Evolutionary conservation across 2,888 invertebrate species (phyloP).

Genomic region (Spodoptera picta): DNA sequence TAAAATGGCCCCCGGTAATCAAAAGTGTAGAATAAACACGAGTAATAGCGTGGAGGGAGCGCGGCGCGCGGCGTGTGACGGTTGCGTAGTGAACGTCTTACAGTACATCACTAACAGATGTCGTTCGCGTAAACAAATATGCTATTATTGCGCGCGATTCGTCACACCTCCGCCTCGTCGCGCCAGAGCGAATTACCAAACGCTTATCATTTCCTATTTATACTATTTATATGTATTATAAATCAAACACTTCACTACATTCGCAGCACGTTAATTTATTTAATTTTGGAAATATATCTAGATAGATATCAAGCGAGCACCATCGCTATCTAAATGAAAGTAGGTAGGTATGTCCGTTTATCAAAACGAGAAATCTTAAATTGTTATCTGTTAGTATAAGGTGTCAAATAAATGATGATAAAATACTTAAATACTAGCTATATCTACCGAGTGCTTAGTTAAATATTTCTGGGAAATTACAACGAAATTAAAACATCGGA

Average conservation of each 20-base stretch:
- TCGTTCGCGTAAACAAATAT: constrained; percentile 58
- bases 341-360: constrained; percentile 26
- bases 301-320: constrained; percentile 5
- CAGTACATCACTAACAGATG: constrained; percentile 57
- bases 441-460: constrained; percentile 14
- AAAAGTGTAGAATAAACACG: constrained; percentile 29
- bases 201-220: constrained; percentile 49
- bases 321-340: constrained; percentile 28
- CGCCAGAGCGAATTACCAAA: constrained; percentile 39
- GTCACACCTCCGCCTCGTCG: constrained; percentile 50
- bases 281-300: constrained; percentile 25
- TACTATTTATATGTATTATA: constrained; percentile 45
- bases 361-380: constrained; percentile 41
- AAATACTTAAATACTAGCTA: constrained; percentile 19
- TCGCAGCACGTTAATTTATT: constrained; percentile 23
- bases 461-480: constrained; percentile 24
- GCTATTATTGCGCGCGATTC: constrained; percentile 54
- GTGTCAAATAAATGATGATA: constrained; percentile 37
- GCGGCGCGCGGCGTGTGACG: constrained; percentile 18
- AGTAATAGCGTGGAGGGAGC: constrained; percentile 8
- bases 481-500: constrained; percentile 6
- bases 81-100: constrained; percentile 34
- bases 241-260: constrained; percentile 35
- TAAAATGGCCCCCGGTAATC: constrained; percentile 11
- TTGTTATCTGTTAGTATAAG: constrained; percentile 39